Evolutionary conservation across 2,888 invertebrate genomes (phyloP).

Genomic region (Meganola albula): DNA sequence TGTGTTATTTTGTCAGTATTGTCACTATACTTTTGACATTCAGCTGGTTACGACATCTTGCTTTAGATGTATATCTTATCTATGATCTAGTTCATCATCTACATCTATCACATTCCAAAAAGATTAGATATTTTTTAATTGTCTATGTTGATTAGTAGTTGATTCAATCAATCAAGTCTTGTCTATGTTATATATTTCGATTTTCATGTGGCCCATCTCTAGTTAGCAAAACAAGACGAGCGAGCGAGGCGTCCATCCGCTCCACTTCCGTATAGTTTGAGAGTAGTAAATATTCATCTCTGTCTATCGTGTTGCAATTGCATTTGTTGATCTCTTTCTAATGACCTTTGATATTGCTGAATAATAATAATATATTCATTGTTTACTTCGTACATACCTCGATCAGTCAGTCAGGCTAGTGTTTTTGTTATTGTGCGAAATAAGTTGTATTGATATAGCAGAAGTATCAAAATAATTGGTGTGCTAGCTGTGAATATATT

Average conservation of each 20-base stretch:
- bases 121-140: too few relatives aligned
- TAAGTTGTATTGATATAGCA: slow-evolving; percentile 19
- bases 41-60: slow-evolving; percentile 57
- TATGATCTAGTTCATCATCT: too few relatives aligned
- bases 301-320: slow-evolving; percentile 35
- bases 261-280: slow-evolving; percentile 35
- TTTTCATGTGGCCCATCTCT: too few relatives aligned
- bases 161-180: too few relatives aligned
- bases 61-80: too few relatives aligned
- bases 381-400: slow-evolving; percentile 71
- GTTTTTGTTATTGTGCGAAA: slow-evolving; percentile 70
- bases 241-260: slow-evolving; percentile 22
- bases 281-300: slow-evolving; percentile 21
- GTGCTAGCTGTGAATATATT: slow-evolving; percentile 8
- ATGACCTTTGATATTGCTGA: slow-evolving; percentile 72
- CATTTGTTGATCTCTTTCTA: slow-evolving; percentile 38
- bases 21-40: slow-evolving; percentile 55
- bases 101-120: too few relatives aligned
- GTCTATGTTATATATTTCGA: too few relatives aligned
- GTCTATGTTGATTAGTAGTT: too few relatives aligned
- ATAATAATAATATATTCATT: slow-evolving; percentile 72
- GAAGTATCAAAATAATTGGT: slow-evolving; percentile 12
- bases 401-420: slow-evolving; percentile 58
- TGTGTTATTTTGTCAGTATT: slow-evolving; percentile 45
- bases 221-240: too few relatives aligned